phyloP scores from a whole-genome alignment of 1,140 invertebrate species.

The Bombus affinis region DNA sequence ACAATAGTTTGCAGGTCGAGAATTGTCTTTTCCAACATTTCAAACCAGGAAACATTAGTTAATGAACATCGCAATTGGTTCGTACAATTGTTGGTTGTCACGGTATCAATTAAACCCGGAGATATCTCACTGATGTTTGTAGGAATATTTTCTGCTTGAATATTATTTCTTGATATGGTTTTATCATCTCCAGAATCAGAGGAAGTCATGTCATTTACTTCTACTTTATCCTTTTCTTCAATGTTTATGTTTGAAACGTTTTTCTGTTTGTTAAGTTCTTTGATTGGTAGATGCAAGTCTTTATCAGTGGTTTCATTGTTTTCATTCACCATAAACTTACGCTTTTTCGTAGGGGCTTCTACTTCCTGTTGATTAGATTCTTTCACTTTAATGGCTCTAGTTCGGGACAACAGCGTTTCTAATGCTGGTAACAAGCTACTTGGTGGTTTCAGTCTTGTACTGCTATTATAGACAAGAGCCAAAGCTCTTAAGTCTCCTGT shows the following conservation, averaged over 20 bases:
- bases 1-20: conserved; percentile 78
- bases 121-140: conserved; percentile 45
- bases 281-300: conserved; percentile 50
- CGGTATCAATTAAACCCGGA: conserved; percentile 50
- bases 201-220: conserved; percentile 60
- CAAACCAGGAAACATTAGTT: conserved; percentile 79
- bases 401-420: conserved; percentile 74
- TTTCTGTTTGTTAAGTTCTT: conserved; percentile 58
- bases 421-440: conserved; percentile 71
- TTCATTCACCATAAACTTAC: conserved; percentile 74
- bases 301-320: conserved; percentile 59
- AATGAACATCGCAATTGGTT: conserved; percentile 74
- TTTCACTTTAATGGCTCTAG: conserved; percentile 71
- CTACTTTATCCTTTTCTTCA: conserved; percentile 63
- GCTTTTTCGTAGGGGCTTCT: conserved; percentile 78
- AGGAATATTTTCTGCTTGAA: conserved; percentile 59
- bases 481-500: conserved; percentile 84
- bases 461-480: conserved; percentile 83
- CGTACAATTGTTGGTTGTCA: conserved; percentile 68
- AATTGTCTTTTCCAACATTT: conserved; percentile 81
- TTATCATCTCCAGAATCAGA: conserved; percentile 66
- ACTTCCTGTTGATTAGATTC: conserved; percentile 71
- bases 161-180: conserved; percentile 57
- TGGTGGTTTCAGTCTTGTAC: conserved; percentile 76
- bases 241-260: conserved; percentile 45